Evolutionary conservation across 1,140 invertebrate genomes (phyloP), one percentile per base, ranked within the genome.

Genomic region (Calephelis virginiensis): DNA sequence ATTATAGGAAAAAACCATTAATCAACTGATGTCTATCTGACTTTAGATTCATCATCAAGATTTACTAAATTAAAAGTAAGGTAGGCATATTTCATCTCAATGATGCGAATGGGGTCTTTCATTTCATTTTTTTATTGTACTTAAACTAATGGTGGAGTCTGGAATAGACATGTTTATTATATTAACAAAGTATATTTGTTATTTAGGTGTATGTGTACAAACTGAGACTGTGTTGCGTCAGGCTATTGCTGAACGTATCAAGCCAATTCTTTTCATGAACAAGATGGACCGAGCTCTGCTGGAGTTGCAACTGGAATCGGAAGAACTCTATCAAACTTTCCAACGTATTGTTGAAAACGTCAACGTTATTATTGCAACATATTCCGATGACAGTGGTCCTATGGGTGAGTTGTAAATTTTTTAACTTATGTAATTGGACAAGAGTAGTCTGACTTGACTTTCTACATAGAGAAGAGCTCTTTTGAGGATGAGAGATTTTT

Each of bases 341-440:
- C 98, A 99, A 92, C 96, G 98, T 94, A 99, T 99, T 92, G 98
- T 99, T 78, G 99, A 99, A 93, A 99, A 99, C 86, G 98, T 99
- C 45, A 99, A 99, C 93, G 99, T 99, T 70, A 99, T 99, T 87
- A 99, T 99, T 91, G 98, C 98, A 72, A 99, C 99, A n/a, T 99
- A 99, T 92, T 96, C 95, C 75, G 98, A 99, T 76, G 98, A 99
- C 79, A 94, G 95, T 82, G 98, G 98, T 72, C 99, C 99, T 49
- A 99, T 99, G 99, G 99, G 99, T 88, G 64, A 86, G 85, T 10
- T 69, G 60, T 45, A 38, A 56, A 8, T 10, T 6, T 64, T 61
- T 11, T 38, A 50, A 63, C 50, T 48, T 28, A 28, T 28, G 28
- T 28, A 4, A 28, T 17, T 17, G 17, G 17, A 3, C 17, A 17